A percentile compares a stretch with the other conserved stretches of the same genome.
Conservation (phyloP, 2,113 vertebrate genomes). For the Desmodus rotundus region DNA sequence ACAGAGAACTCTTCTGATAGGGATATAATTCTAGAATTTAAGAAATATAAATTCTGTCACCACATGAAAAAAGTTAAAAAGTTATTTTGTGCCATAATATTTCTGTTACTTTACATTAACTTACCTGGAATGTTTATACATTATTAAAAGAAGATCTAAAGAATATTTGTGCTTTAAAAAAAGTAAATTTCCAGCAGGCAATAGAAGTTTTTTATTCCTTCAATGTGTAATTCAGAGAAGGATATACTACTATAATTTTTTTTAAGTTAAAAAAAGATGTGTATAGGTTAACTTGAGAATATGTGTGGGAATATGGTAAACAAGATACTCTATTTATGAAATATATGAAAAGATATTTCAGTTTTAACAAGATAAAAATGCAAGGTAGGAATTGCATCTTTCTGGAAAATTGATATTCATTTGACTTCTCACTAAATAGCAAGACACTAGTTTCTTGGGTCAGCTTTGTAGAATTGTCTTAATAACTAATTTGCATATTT, state of each 20-base stretch:
- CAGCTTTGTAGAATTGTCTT: background rate
- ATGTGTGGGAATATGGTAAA: background rate
- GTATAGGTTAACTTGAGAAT: background rate
- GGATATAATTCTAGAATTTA: background rate
- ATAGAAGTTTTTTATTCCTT: background rate
- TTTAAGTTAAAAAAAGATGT: background rate
- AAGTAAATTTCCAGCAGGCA: background rate
- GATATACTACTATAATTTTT: background rate
- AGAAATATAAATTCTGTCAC: background rate
- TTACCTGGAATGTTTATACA: constrained; percentile 18
- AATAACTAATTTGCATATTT: background rate
- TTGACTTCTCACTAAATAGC: background rate
- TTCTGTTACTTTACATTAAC: constrained; percentile 26
- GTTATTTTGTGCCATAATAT: background rate
- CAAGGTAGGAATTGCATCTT: background rate
- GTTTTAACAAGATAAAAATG: background rate
- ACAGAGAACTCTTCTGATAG: constrained; percentile 21
- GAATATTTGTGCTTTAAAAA: background rate
- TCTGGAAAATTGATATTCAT: background rate
- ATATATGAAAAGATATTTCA: background rate
- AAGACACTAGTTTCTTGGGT: background rate
- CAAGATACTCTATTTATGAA: background rate
- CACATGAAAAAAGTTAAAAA: constrained; percentile 25
- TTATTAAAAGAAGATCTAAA: background rate
- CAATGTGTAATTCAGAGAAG: background rate